Conservation (phyloP, 2,888 invertebrate genomes). For the Metalampra italica region DNA sequence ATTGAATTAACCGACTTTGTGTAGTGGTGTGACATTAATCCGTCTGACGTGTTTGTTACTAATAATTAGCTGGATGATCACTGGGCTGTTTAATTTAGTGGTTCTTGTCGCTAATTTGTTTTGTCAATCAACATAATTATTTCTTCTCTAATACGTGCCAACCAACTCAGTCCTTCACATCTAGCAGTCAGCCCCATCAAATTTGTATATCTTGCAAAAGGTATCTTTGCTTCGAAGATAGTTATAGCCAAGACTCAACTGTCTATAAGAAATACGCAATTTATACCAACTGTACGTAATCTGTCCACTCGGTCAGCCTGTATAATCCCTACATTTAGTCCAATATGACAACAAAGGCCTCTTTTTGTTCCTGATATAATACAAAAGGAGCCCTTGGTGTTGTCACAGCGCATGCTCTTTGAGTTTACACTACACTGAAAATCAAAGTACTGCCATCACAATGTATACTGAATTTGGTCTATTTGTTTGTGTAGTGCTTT, state of each 20-base stretch:
- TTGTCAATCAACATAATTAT: no score
- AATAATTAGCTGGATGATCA: constrained; percentile 38
- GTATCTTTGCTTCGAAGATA: no score
- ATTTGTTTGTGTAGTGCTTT: constrained; percentile 47
- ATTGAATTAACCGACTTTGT: constrained; percentile 71
- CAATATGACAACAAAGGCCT: constrained; percentile 50
- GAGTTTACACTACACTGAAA: constrained; percentile 75
- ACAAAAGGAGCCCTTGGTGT: constrained; percentile 56
- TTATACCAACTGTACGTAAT: constrained; percentile 9
- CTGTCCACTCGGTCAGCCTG: constrained; percentile 58
- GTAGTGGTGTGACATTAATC: constrained; percentile 61
- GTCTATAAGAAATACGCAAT: no score
- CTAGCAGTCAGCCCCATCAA: no score
- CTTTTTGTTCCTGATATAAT: constrained; percentile 54
- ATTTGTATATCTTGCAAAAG: not conserved
- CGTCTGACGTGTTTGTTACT: constrained; percentile 48
- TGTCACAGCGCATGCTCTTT: constrained; percentile 63
- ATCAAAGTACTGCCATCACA: constrained; percentile 66
- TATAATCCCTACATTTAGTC: constrained; percentile 41
- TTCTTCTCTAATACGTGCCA: no score
- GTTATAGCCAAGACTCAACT: no score
- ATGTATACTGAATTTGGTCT: constrained; percentile 58
- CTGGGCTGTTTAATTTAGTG: constrained; percentile 40
- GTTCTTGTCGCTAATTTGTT: constrained; percentile 2
- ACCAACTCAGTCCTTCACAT: no score